These are phyloP conservation scores for Orgyia antiqua DNA, from an alignment of 2,888 invertebrate species.

Conservation along the genomic window DNA sequence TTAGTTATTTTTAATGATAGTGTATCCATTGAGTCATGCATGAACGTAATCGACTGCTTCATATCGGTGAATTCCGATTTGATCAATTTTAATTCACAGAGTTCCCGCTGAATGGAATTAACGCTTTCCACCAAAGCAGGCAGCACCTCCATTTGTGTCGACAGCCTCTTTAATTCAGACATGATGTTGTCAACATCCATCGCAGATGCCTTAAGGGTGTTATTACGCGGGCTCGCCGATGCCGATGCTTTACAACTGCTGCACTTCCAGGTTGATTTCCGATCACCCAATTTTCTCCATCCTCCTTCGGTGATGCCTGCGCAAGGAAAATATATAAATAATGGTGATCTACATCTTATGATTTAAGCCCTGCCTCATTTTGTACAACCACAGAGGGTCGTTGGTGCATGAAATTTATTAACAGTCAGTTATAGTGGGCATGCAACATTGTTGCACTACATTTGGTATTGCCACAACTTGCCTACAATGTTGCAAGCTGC, in stretches of 20 bases:
- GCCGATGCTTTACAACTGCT: neutral
- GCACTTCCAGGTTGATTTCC: no score
- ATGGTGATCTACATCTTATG: constrained; percentile 2
- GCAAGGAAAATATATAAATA: no score
- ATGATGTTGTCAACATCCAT: neutral
- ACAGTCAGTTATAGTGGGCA: constrained; percentile 2
- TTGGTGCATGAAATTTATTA: constrained; percentile 8
- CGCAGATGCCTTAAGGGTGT: no score
- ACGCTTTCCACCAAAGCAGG: neutral
- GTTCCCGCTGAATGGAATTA: neutral
- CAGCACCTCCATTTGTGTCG: neutral
- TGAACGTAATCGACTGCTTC: no score
- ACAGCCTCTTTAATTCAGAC: neutral
- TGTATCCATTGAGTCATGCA: no score
- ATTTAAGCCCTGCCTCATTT: constrained; percentile 2
- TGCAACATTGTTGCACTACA: constrained; percentile 5
- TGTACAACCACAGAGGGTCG: constrained; percentile 1
- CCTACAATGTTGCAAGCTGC: neutral
- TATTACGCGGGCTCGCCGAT: no score
- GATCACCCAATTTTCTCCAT: neutral
- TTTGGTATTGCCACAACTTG: neutral
- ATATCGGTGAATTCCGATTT: no score
- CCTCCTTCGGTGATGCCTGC: constrained; percentile 3
- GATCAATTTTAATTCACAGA: neutral
- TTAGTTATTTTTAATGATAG: no score